These are phyloP conservation scores for Nilaparvata lugens DNA, from an alignment of 1,140 invertebrate species.

Conservation along the genomic window DNA sequence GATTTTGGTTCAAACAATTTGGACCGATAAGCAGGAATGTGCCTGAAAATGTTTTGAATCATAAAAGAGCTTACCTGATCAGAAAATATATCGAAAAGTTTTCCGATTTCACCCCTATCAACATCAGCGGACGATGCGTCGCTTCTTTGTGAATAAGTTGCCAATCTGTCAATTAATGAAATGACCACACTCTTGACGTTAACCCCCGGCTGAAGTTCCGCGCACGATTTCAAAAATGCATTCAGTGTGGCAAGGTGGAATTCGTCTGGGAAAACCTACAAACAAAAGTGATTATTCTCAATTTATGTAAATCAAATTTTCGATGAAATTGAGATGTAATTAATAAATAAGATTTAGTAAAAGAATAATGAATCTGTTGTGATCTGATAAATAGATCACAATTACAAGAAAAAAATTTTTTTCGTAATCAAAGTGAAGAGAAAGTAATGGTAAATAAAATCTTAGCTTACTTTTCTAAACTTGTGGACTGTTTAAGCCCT, in stretches of 20 bases:
- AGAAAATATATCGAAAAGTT: constrained; percentile 98
- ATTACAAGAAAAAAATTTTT: too few relatives aligned
- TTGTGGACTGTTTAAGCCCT: too few relatives aligned
- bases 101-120: constrained; percentile 62
- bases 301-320: too few relatives aligned
- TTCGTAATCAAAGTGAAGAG: too few relatives aligned
- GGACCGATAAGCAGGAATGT: too few relatives aligned
- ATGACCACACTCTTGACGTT: constrained; percentile 99
- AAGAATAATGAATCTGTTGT: too few relatives aligned
- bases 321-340: too few relatives aligned
- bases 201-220: constrained; percentile 87
- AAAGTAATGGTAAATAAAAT: too few relatives aligned
- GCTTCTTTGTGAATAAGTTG: constrained; percentile 67
- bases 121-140: constrained; percentile 34
- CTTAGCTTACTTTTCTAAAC: too few relatives aligned
- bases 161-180: constrained; percentile 87
- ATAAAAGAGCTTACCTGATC: constrained; percentile 86
- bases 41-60: not conserved
- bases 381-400: not conserved
- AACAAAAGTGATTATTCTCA: too few relatives aligned
- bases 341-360: too few relatives aligned
- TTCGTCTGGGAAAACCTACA: constrained; percentile 94
- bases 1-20: too few relatives aligned
- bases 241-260: constrained; percentile 94
- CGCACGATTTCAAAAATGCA: constrained; percentile 93